Conservation (phyloP, 2,113 vertebrate species). For the Poecilia latipinna region DNA sequence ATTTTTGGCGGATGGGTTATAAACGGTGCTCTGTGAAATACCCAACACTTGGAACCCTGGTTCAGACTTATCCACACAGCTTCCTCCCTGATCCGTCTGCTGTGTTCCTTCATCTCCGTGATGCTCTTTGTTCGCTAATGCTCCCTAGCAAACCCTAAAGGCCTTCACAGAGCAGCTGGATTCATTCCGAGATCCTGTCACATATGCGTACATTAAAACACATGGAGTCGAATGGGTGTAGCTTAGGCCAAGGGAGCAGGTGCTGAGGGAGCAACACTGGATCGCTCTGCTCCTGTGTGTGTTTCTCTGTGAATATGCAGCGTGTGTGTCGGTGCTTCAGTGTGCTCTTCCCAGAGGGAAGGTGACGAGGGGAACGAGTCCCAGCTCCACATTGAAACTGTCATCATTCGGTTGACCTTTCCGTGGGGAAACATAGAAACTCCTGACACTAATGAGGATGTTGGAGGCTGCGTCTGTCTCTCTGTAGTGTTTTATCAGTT, state of each 20-base stretch:
- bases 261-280: slow-evolving; percentile 30
- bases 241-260: slow-evolving; percentile 14
- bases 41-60: not conserved
- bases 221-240: slow-evolving; percentile 40
- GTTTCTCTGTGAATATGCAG: not conserved
- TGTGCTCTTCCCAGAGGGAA: slow-evolving; percentile 17
- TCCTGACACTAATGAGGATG: slow-evolving; percentile 57
- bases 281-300: not conserved
- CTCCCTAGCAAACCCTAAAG: not conserved
- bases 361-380: slow-evolving; percentile 27
- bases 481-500: not conserved
- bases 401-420: slow-evolving; percentile 35
- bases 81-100: not conserved
- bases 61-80: not conserved
- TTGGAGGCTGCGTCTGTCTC: slow-evolving; percentile 6
- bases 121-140: not conserved
- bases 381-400: slow-evolving; percentile 17
- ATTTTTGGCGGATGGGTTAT: not conserved
- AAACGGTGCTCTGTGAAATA: not conserved
- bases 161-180: not conserved
- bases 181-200: slow-evolving; percentile 32
- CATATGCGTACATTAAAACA: slow-evolving; percentile 41
- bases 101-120: not conserved
- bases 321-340: not conserved
- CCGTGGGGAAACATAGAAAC: slow-evolving; percentile 38